Base-by-base conservation (phyloP, 2,113 vertebrate species). In the Galemys pyrenaicus region DNA sequence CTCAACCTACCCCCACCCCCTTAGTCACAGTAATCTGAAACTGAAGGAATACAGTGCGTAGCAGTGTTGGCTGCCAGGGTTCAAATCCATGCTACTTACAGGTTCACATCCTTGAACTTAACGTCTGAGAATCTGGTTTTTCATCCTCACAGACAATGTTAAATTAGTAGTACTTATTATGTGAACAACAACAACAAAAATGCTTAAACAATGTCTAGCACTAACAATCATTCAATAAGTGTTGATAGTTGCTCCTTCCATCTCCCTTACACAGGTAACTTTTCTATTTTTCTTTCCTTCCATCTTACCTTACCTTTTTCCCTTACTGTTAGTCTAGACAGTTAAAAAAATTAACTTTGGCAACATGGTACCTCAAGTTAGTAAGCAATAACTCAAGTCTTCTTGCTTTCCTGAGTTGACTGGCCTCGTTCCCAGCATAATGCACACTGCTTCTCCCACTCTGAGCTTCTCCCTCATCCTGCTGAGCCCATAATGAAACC, bases 271-370 rank as follows among this genome's bases (percentile, higher is more conserved):
- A 62, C 1, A 85, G 30, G 65, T 49, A 74, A 24, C 17, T 62
- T 83, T 87, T 6, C 64, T 91, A 11, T 87, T 79, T 95, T 75
- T 41, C 44, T 81, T 88, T 90, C n/a, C 35, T 90, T 93, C 70
- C 20, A 35, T 54, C 51, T 54, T 54, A 54, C 7, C 15, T 54
- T 56, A 56, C 20, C 20, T 56, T 56, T 56, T 5, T 56, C 20
- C 54, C 54, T 56, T 22, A 56, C 13, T 75, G 11, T 44, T 93
- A 44, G 3, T 62, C 60, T 67, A 54, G 10, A 67, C 54, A 35
- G 5, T 71, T 95, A 35, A 28, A 58, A n/a, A 77, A 85, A 82
- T 70, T 78, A 49, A 85, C 7, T 94, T 82, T 96, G 56, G 49
- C 19, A 83, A 10, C 3, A 0, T 17, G 26, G 35, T n/a, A 19